Evolutionary conservation across 2,113 vertebrate genomes (phyloP).

Genomic region (Tympanuchus pallidicinctus): DNA sequence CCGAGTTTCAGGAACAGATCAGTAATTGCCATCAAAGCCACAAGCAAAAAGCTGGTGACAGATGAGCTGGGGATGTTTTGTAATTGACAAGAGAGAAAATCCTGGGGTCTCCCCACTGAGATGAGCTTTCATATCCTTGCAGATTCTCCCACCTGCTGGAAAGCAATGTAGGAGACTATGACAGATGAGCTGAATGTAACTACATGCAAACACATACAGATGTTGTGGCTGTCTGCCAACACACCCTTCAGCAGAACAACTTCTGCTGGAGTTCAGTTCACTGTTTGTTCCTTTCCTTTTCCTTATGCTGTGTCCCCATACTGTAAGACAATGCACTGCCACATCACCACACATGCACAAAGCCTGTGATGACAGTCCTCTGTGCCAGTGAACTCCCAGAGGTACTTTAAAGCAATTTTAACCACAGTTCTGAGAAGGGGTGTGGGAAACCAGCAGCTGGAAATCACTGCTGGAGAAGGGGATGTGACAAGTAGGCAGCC

Average conservation of each 20-base stretch:
- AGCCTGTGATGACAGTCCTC: background rate
- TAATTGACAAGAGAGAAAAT: background rate
- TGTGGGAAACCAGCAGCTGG: background rate
- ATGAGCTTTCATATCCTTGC: background rate
- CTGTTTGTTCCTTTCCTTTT: background rate
- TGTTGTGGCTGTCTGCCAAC: background rate
- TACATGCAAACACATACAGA: background rate
- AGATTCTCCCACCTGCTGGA: background rate
- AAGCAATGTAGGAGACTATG: background rate
- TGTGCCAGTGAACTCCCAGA: background rate
- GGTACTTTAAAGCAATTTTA: background rate
- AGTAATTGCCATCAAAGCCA: background rate
- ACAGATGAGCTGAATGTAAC: background rate
- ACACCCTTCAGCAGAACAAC: rapidly evolving
- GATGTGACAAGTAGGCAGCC: background rate
- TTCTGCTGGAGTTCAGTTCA: background rate
- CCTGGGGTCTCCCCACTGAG: background rate
- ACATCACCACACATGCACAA: background rate
- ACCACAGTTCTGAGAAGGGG: background rate
- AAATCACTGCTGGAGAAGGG: background rate
- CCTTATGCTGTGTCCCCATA: background rate
- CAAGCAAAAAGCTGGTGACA: background rate
- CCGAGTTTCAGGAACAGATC: background rate
- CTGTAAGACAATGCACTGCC: background rate
- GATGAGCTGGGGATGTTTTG: background rate